phyloP scores from a whole-genome alignment of 2,113 vertebrate species.

The Pachyramphus minor region DNA sequence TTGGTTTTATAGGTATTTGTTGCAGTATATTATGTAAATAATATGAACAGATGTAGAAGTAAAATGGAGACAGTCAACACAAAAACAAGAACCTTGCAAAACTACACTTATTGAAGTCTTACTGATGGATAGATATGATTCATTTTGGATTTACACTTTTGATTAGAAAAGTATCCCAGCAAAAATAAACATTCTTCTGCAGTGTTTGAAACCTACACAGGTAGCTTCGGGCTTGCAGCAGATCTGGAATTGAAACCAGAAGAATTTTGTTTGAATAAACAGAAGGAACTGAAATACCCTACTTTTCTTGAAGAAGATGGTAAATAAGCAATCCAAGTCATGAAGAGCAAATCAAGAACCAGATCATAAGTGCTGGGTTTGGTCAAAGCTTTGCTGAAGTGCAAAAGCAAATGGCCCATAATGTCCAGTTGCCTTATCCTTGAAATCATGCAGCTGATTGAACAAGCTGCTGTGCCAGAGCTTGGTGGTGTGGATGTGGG shows the following conservation, averaged over 20 bases:
- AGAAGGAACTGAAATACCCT: neutral
- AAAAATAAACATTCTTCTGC: neutral
- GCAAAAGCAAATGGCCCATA: neutral
- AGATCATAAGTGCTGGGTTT: neutral
- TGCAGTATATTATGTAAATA: neutral
- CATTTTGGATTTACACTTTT: neutral
- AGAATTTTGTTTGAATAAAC: neutral
- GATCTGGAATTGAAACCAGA: neutral
- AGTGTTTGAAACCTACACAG: neutral
- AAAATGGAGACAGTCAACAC: neutral
- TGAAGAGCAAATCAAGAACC: neutral
- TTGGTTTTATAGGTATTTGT: neutral
- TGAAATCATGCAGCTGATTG: neutral
- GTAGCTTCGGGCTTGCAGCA: neutral
- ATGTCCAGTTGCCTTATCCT: neutral
- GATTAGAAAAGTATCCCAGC: neutral
- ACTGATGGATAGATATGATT: neutral
- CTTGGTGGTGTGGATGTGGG: neutral
- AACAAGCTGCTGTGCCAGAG: neutral
- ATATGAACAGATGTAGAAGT: neutral
- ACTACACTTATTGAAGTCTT: neutral
- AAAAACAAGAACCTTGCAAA: neutral
- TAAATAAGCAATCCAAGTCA: neutral
- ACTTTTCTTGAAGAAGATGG: neutral
- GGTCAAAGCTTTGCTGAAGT: neutral